Base-by-base conservation (phyloP, 2,797 vertebrate genomes). In the Capromys pilorides region DNA sequence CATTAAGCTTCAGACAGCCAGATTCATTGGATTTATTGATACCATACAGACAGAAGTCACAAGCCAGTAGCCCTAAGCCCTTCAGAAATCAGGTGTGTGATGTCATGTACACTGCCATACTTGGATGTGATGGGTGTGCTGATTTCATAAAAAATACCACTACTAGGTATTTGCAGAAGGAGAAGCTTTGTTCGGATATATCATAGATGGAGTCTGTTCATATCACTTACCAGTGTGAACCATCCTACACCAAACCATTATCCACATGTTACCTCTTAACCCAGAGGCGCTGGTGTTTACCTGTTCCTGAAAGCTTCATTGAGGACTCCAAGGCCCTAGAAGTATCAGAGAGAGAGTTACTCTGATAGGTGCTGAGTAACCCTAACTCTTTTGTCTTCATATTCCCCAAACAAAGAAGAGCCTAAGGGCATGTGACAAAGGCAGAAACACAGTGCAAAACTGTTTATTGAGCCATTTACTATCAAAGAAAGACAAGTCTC, bases 401-500 rank as follows among this genome's bases (percentile, higher is more conserved):
- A 57, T 41, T 75, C 7, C 9, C 45, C 39, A 71, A 84, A 77
- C 13, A 85, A 6, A 57, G 86, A 36, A 88, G 19, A 88, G 19
- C 1, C 36, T 11, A 86, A 8, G 36, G 41, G 22, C 12, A 81
- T 73, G 7, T 36, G 22, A 49, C 36, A 51, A 61, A 77, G 7
- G 26, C 82, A 78, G 92, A 85, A 22, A n/a, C n/a, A n/a, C 33
- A 95, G 41, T 11, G 24, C 59, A 89, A 81, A 91, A 86, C 28
- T 83, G 11, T 59, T 66, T 82, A 75, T 0, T 78, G 12, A 96
- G 6, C 77, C 69, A 83, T 45, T 83, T 91, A 61, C 64, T 86
- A 73, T 33, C 31, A 93, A 86, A 75, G 26, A 33, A 62, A 51
- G 28, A n/a, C 4, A 33, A 87, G 12, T 19, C 11, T 92, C 19